Percentiles rank a stretch among this genome's conserved stretches.
phyloP scores from a whole-genome alignment of 1,140 invertebrate species.

The Heliconius hermathena region DNA sequence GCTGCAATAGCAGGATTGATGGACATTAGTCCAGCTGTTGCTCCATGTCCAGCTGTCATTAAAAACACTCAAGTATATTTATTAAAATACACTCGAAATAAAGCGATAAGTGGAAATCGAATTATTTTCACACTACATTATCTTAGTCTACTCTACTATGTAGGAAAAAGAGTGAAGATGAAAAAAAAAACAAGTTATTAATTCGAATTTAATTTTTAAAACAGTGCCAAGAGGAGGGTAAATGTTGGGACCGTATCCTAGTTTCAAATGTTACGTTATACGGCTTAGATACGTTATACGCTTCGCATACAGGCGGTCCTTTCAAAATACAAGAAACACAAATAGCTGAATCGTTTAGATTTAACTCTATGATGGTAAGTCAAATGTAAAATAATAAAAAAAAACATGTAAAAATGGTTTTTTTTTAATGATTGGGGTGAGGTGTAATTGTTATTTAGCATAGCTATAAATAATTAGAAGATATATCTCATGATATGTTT shows the following conservation, averaged over 20 bases:
- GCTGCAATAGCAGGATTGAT: no score
- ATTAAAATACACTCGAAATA: no score
- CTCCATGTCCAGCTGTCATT: no score
- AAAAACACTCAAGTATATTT: no score
- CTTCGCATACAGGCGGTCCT: conserved; percentile 55
- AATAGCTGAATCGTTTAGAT: conserved; percentile 53
- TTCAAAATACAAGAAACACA: conserved; percentile 38
- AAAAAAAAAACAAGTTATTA: not conserved
- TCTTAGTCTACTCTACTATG: not conserved
- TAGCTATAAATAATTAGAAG: no score
- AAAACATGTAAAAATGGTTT: not conserved
- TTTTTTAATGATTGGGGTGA: not conserved
- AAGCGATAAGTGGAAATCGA: no score
- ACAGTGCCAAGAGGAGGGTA: conserved; percentile 34
- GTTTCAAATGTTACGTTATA: conserved; percentile 46
- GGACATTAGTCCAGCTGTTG: no score
- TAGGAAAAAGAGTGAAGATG: not conserved
- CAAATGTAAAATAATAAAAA: not conserved
- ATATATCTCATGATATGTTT: no score
- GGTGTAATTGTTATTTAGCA: no score
- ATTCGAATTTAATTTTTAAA: conserved; percentile 5
- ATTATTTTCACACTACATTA: no score
- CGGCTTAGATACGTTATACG: conserved; percentile 58
- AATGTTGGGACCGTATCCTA: conserved; percentile 19
- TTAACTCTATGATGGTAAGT: conserved; percentile 56